phyloP scores from a whole-genome alignment of 2,113 vertebrate species.

The Eudyptes chrysolophus region DNA sequence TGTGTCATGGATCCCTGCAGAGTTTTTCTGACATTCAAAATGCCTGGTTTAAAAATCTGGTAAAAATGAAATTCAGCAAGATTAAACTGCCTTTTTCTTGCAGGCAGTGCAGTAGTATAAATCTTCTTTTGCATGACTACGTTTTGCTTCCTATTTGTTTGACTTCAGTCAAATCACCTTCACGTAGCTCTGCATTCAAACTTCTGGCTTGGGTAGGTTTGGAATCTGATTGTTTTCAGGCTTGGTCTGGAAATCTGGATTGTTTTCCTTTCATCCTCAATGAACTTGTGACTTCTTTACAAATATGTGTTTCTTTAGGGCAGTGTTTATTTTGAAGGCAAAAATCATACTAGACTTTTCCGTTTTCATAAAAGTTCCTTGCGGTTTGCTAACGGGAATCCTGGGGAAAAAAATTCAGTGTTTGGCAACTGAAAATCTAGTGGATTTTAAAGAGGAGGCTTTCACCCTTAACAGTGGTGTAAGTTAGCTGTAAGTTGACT shows the following conservation, averaged over 20 bases:
- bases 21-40: neutral
- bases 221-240: neutral
- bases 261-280: neutral
- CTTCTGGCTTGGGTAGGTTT: neutral
- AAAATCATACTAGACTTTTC: neutral
- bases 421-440: neutral
- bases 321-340: slow-evolving; percentile 4
- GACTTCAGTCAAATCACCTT: neutral
- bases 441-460: neutral
- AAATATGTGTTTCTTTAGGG: slow-evolving; percentile 13
- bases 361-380: neutral
- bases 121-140: neutral
- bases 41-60: neutral
- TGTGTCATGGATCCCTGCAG: neutral
- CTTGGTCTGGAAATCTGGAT: neutral
- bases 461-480: neutral
- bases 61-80: neutral
- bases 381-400: neutral
- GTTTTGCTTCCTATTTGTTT: neutral
- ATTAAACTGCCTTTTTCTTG: neutral
- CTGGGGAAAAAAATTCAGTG: neutral
- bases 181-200: neutral
- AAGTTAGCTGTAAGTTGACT: neutral
- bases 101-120: neutral
- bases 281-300: slow-evolving; percentile 44